Percentiles rank a stretch among this genome's conserved stretches.
Evolutionary conservation across 2,797 vertebrate genomes (phyloP).

Genomic region (Malacoctenus gilli): DNA sequence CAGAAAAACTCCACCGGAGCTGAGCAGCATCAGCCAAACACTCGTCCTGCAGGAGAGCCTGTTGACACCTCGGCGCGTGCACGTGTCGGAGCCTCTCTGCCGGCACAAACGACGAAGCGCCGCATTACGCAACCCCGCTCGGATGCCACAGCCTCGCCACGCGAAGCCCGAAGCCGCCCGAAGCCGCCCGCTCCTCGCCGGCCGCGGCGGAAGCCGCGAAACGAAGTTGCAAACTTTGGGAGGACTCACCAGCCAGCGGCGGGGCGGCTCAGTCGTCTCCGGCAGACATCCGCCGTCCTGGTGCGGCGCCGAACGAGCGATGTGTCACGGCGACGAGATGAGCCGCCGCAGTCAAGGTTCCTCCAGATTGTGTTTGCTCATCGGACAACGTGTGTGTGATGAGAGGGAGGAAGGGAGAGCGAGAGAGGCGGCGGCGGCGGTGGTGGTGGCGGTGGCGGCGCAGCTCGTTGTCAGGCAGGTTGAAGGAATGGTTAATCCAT

Average conservation of each 20-base stretch:
- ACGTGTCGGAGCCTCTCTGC: too few relatives aligned
- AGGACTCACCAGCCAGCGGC: constrained; percentile 48
- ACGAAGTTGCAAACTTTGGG: constrained; percentile 17
- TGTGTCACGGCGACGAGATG: constrained; percentile 29
- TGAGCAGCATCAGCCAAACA: constrained; percentile 36
- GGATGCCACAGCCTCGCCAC: not conserved
- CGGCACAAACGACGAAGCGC: too few relatives aligned
- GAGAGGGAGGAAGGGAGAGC: constrained; percentile 12
- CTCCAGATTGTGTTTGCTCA: constrained; percentile 50
- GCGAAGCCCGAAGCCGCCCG: too few relatives aligned
- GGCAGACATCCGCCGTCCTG: constrained; percentile 48
- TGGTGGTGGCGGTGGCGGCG: too few relatives aligned
- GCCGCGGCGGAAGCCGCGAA: not conserved
- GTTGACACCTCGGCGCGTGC: constrained; percentile 8
- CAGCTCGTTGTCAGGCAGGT: constrained; percentile 69
- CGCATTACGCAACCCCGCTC: not conserved
- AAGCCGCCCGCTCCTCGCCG: too few relatives aligned
- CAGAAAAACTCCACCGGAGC: constrained; percentile 47
- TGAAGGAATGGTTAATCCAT: constrained; percentile 68
- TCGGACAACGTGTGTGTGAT: constrained; percentile 52
- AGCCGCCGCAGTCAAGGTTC: constrained; percentile 49
- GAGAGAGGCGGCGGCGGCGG: not conserved
- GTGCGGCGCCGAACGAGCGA: constrained; percentile 30
- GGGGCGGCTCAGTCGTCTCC: constrained; percentile 29
- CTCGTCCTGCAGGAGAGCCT: constrained; percentile 31